Percentiles rank a stretch among this genome's conserved stretches.
Evolutionary conservation across 2,113 vertebrate genomes (phyloP).

Genomic region (Calonectris borealis): DNA sequence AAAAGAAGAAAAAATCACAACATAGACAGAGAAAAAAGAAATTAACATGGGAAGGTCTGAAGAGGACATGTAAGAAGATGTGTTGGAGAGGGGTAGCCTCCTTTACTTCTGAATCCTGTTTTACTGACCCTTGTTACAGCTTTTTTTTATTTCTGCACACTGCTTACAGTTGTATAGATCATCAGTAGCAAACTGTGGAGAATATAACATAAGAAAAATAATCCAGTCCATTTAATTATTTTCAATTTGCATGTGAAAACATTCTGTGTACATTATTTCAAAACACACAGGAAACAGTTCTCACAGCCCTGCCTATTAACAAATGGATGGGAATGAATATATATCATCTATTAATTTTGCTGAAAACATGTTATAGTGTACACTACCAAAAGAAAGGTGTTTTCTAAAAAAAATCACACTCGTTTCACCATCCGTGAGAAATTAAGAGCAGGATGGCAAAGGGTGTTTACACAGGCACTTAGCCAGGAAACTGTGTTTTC

Average conservation of each 20-base stretch:
- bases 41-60: not conserved
- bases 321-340: not conserved
- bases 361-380: not conserved
- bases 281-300: not conserved
- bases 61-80: not conserved
- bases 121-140: not conserved
- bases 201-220: not conserved
- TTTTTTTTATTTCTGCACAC: not conserved
- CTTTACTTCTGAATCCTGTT: not conserved
- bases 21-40: not conserved
- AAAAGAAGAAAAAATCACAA: not conserved
- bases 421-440: not conserved
- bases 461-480: conserved; percentile 53
- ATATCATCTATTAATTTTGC: not conserved
- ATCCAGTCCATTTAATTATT: not conserved
- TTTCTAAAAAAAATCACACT: not conserved
- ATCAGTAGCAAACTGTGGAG: not conserved
- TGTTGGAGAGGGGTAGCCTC: not conserved
- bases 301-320: not conserved
- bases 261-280: not conserved
- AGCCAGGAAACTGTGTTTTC: conserved; percentile 55
- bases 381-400: not conserved
- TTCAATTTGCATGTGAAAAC: not conserved
- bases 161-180: not conserved
- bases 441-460: conserved; percentile 37